Base-by-base conservation (phyloP, 2,113 vertebrate genomes). In the Mormyrus lacerda region DNA sequence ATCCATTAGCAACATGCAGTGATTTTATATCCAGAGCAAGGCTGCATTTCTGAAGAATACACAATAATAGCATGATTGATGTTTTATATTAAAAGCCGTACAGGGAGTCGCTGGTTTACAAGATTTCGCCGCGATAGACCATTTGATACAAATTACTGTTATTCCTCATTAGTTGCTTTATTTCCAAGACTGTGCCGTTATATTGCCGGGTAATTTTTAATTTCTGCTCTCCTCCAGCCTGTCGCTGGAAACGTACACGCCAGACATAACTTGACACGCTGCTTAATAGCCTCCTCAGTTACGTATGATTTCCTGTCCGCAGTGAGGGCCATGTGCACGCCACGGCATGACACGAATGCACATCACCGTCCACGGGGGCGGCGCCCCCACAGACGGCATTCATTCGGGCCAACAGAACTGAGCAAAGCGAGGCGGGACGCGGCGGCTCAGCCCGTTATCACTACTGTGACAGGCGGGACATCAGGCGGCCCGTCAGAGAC, bases 91-190 rank as follows among this genome's bases (percentile, higher is more conserved):
- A 89, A 24, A 88, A 89, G 35, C 88, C 61, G 89, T 82, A 73
- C n/a, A 69, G 58, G 76, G 50, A 55, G 88, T 35, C 45, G 5
- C 55, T 11, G 61, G 44, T 89, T 58, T 90, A 89, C 69, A 88
- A 87, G 27, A 89, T 90, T 91, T 91, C 55, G 39, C 86, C 88
- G 89, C 82, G 85, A 91, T 87, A 83, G 39, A 65, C 65, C 47
- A 85, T 47, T 88, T 89, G 79, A 85, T 79, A 88, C 87, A 79
- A 91, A 91, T 89, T 88, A 91, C 87, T 86, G 65, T 90, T 89
- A 89, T 91, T 90, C 89, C 90, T 90, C 88, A 85, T 89, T 89
- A 90, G 85, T 44, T 42, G 58, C 87, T 89, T 91, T 88, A 90
- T 65, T 90, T 91, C 79, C 87, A 89, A 61, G 85, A 55, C 69